Evolutionary conservation across 2,888 invertebrate species (phyloP).

Genomic region (Drosophila heteroneura): DNA sequence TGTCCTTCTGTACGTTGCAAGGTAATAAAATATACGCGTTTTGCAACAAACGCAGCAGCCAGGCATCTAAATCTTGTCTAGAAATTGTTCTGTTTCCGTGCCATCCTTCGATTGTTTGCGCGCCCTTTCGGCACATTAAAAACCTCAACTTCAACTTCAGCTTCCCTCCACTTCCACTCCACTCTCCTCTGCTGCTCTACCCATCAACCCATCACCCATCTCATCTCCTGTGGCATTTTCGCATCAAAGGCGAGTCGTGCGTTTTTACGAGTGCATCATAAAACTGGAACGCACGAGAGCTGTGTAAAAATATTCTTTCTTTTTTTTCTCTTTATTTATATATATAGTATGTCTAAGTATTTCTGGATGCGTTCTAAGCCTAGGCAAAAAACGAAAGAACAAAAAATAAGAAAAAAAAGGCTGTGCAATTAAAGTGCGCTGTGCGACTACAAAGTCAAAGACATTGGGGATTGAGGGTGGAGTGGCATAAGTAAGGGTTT

Average conservation of each 20-base stretch:
- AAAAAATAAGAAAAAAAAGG: neutral
- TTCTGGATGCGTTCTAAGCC: constrained; percentile 53
- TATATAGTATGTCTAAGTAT: constrained; percentile 35
- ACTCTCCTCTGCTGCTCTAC: neutral
- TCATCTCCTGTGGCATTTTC: constrained; percentile 60
- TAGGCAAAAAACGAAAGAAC: constrained; percentile 27
- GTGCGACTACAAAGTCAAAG: constrained; percentile 66
- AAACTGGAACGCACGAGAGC: constrained; percentile 65
- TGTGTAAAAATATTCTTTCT: constrained; percentile 55
- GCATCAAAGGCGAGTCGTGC: constrained; percentile 71
- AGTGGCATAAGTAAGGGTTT: neutral
- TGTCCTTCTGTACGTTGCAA: constrained; percentile 50
- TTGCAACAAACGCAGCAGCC: constrained; percentile 54
- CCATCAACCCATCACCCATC: neutral
- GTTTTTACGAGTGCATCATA: constrained; percentile 76
- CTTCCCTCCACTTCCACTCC: constrained; percentile 5
- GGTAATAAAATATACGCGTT: constrained; percentile 76
- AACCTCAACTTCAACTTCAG: constrained; percentile 47
- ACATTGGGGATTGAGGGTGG: neutral
- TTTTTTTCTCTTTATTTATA: constrained; percentile 24
- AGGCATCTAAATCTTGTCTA: constrained; percentile 75
- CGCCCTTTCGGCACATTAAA: constrained; percentile 73
- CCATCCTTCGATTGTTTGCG: constrained; percentile 71
- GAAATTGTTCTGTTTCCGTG: constrained; percentile 49
- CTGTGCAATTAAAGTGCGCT: constrained; percentile 58